Evolutionary conservation across 2,888 invertebrate genomes (phyloP).

Genomic region (Rugalucina vietnamica): DNA sequence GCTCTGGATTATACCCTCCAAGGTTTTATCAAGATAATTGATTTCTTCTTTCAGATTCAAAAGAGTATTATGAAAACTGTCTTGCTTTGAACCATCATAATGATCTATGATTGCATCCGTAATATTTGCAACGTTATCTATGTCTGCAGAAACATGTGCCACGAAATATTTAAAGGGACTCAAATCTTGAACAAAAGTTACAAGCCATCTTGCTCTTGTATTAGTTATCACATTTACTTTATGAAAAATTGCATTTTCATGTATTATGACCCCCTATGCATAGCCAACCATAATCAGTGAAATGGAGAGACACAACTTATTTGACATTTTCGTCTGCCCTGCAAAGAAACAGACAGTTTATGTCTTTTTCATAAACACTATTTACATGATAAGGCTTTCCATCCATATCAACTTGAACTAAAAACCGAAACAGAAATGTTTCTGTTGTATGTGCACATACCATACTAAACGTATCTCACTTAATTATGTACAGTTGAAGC

Average conservation of each 20-base stretch:
- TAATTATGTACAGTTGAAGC: neutral
- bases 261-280: neutral
- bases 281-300: neutral
- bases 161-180: neutral
- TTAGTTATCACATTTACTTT: neutral
- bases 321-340: neutral
- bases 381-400: neutral
- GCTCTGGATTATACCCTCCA: neutral
- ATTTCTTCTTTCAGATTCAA: neutral
- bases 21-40: neutral
- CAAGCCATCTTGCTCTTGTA: neutral
- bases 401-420: neutral
- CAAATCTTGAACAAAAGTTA: slow-evolving; percentile 3
- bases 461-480: neutral
- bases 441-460: neutral
- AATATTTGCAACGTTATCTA: neutral
- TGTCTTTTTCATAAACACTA: neutral
- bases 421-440: neutral
- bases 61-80: neutral
- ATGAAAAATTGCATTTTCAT: slow-evolving; percentile 1
- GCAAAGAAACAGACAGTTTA: neutral
- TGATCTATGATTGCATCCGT: neutral
- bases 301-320: neutral
- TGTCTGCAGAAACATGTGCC: neutral
- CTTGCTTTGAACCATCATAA: neutral